phyloP scores from a whole-genome alignment of 1,140 invertebrate species.

The Drosophila murphyi region DNA sequence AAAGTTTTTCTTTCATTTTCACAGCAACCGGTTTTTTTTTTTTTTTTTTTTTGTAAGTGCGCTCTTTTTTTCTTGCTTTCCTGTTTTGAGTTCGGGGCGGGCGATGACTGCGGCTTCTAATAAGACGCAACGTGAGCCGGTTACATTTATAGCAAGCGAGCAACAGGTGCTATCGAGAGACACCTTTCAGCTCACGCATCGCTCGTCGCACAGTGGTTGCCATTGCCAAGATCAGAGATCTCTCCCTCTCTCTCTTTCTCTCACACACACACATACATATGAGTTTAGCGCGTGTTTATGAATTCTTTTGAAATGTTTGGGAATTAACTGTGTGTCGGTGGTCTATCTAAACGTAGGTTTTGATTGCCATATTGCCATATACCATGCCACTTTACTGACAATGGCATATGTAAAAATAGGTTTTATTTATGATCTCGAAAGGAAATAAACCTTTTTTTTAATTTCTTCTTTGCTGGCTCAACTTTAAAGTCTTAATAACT shows the following conservation, averaged over 20 bases:
- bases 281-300: constrained; percentile 72
- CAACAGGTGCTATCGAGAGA: constrained; percentile 58
- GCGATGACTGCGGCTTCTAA: constrained; percentile 60
- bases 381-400: background rate
- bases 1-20: constrained; percentile 75
- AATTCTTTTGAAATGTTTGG: constrained; percentile 69
- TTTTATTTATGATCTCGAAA: constrained; percentile 1
- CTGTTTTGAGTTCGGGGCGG: constrained; percentile 37
- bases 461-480: background rate
- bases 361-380: constrained; percentile 16
- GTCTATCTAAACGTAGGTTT: background rate
- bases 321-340: constrained; percentile 25
- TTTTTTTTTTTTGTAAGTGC: constrained; percentile 30
- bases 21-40: constrained; percentile 65
- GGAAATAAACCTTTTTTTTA: background rate
- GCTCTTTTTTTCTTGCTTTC: constrained; percentile 51
- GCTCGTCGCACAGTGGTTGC: constrained; percentile 18
- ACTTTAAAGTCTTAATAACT: background rate
- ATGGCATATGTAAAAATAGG: constrained; percentile 7
- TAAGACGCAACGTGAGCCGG: constrained; percentile 64
- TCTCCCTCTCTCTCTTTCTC: background rate
- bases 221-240: constrained; percentile 41
- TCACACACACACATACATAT: background rate
- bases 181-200: constrained; percentile 20
- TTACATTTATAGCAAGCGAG: constrained; percentile 63